Percentiles rank a stretch among this genome's conserved stretches.
Conservation (phyloP, 2,888 invertebrate species). For the Pseudococcus jackbeardsleyi region DNA sequence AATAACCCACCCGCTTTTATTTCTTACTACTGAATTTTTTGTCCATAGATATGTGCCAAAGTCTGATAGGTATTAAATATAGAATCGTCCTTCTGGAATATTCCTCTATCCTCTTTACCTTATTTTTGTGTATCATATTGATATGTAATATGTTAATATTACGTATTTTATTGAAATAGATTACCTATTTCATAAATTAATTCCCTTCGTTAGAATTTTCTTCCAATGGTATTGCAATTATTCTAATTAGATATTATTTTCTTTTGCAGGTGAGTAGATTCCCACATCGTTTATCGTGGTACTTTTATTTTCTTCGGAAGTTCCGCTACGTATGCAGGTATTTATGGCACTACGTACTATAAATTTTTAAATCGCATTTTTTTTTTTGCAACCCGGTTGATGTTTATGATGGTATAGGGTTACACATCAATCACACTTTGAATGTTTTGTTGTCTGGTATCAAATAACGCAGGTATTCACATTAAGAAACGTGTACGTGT, state of each 20-base stretch:
- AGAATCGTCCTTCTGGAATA: conserved; percentile 8
- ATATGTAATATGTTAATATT: neutral
- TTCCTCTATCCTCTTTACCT: neutral
- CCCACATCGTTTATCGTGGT: neutral
- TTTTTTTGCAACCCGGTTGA: neutral
- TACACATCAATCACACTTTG: neutral
- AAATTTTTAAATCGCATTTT: neutral
- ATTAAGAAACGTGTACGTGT: neutral
- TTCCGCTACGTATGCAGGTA: neutral
- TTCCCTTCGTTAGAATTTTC: neutral
- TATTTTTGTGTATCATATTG: neutral
- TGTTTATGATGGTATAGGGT: neutral
- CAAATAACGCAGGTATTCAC: neutral
- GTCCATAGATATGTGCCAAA: neutral
- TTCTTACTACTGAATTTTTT: neutral
- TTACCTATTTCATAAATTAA: neutral
- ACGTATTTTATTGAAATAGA: neutral
- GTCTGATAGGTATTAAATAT: neutral
- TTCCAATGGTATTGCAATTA: neutral
- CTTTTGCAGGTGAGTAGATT: conserved; percentile 8
- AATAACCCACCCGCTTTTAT: neutral
- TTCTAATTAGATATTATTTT: neutral
- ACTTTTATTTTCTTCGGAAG: neutral
- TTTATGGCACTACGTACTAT: neutral
- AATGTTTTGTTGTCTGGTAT: neutral